phyloP scores from a whole-genome alignment of 1,140 invertebrate species.

The Drosophila tsacasi region DNA sequence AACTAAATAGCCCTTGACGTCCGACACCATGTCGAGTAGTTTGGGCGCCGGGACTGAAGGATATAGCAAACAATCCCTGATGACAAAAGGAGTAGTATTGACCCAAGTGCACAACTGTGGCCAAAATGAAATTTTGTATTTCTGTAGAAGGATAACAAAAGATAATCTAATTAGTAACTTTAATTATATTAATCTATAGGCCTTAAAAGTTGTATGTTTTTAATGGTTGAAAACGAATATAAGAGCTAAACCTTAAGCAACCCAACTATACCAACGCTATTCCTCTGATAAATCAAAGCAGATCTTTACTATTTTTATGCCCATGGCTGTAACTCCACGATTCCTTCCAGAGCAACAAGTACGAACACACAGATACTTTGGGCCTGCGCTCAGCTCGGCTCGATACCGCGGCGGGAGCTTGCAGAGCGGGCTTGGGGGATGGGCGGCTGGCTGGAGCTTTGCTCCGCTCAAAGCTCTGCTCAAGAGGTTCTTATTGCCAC shows the following conservation, averaged over 20 bases:
- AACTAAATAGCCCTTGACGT: conserved; percentile 11
- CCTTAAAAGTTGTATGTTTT: not conserved
- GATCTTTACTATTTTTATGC: not conserved
- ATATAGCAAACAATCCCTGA: conserved; percentile 17
- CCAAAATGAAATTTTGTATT: not conserved
- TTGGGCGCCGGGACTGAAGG: conserved; percentile 13
- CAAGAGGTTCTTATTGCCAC: conserved; percentile 70
- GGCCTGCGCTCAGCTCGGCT: conserved; percentile 41
- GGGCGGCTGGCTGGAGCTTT: conserved; percentile 40
- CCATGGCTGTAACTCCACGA: not conserved
- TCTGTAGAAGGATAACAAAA: too few relatives aligned
- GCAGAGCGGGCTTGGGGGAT: not conserved
- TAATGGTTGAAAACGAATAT: not conserved
- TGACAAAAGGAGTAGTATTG: not conserved
- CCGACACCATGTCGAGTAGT: conserved; percentile 13
- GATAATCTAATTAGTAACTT: not conserved
- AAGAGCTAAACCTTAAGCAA: not conserved
- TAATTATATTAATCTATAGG: not conserved
- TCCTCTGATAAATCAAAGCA: not conserved
- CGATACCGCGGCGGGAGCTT: conserved; percentile 24
- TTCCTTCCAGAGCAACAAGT: conserved; percentile 61
- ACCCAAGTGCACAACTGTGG: not conserved
- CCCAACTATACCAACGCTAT: not conserved
- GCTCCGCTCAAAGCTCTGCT: conserved; percentile 57
- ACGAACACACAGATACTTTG: conserved; percentile 46